Percentiles rank a stretch among this genome's conserved stretches.
phyloP scores from a whole-genome alignment of 1,140 invertebrate species.

The Dufourea novaeangliae region DNA sequence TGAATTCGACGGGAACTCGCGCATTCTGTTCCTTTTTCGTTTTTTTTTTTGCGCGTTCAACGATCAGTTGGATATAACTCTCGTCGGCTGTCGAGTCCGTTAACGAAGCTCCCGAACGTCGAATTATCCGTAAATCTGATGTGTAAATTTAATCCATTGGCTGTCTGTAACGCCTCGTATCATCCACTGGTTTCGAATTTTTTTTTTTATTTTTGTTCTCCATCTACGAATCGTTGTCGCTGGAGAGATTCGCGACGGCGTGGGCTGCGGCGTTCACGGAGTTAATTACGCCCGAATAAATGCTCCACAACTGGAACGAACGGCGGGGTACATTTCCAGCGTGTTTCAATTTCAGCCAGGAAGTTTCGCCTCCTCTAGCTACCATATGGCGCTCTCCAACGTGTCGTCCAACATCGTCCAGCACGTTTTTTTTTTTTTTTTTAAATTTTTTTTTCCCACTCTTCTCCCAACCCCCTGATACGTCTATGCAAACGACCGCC shows the following conservation, averaged over 20 bases:
- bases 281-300: constrained; percentile 41
- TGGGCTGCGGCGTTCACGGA: neutral
- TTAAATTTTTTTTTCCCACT: neutral
- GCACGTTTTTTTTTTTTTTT: neutral
- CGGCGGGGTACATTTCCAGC: constrained; percentile 1
- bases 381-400: constrained; percentile 53
- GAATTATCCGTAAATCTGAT: neutral
- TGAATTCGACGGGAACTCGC: too few species aligned
- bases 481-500: constrained; percentile 58
- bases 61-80: too few species aligned
- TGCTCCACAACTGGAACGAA: neutral
- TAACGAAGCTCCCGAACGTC: neutral
- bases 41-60: too few species aligned
- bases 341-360: constrained; percentile 39
- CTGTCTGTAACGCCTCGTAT: neutral
- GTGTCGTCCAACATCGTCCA: constrained; percentile 37
- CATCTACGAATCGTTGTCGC: neutral
- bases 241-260: neutral
- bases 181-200: neutral
- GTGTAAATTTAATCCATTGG: neutral
- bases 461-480: neutral
- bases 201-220: neutral
- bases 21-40: too few species aligned
- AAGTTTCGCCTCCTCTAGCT: constrained; percentile 33
- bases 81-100: too few species aligned